These are phyloP conservation scores for Xiphorhynchus erythropygius DNA, from an alignment of 2,797 vertebrate species.

Conservation along the genomic window DNA sequence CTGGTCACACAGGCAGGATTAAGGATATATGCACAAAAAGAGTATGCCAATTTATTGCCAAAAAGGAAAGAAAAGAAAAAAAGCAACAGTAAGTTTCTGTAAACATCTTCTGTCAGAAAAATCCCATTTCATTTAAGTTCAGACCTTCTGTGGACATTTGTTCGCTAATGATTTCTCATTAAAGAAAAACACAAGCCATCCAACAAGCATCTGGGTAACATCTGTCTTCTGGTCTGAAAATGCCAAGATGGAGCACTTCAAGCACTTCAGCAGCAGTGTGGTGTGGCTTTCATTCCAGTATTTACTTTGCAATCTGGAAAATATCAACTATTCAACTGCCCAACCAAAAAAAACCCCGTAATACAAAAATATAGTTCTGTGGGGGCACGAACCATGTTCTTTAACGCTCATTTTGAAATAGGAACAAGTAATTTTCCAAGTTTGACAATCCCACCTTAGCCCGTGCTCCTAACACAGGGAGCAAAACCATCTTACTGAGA, in stretches of 20 bases:
- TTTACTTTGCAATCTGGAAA: neutral
- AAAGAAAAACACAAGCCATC: neutral
- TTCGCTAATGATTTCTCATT: slow-evolving; percentile 21
- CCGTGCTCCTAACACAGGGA: neutral
- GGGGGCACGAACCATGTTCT: neutral
- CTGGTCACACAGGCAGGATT: neutral
- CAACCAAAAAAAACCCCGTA: neutral
- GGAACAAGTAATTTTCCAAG: neutral
- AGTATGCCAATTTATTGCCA: neutral
- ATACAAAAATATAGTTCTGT: neutral
- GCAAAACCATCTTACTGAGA: neutral
- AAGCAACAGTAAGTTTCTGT: neutral
- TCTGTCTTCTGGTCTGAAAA: slow-evolving; percentile 31
- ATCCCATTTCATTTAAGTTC: neutral
- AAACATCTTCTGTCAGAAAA: neutral
- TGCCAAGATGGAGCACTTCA: slow-evolving; percentile 11
- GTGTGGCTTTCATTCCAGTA: neutral
- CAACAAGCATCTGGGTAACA: neutral
- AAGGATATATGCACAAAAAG: neutral
- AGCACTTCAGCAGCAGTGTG: neutral
- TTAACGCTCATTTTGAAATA: neutral
- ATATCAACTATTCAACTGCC: neutral
- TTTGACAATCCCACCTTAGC: neutral
- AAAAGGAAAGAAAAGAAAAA: neutral
- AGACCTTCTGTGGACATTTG: neutral